These are phyloP conservation scores for Chrysolina haemoptera DNA, from an alignment of 2,888 invertebrate genomes.

Conservation along the genomic window DNA sequence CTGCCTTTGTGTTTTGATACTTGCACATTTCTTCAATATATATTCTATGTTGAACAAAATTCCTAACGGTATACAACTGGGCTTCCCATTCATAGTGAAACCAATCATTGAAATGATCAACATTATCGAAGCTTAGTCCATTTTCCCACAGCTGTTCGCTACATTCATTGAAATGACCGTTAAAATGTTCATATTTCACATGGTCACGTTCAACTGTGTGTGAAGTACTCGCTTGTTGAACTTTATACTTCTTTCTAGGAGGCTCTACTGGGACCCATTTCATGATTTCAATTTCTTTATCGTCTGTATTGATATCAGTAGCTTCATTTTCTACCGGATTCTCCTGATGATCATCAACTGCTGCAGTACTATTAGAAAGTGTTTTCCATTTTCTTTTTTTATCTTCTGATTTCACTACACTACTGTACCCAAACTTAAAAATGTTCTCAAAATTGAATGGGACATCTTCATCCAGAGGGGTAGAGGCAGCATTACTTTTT, in stretches of 20 bases:
- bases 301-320: neutral
- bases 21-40: slow-evolving; percentile 65
- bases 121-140: slow-evolving; percentile 59
- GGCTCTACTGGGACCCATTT: slow-evolving; percentile 25
- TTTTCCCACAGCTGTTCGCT: slow-evolving; percentile 60
- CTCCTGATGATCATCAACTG: slow-evolving; percentile 13
- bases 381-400: slow-evolving; percentile 53
- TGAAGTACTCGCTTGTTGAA: slow-evolving; percentile 17
- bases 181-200: slow-evolving; percentile 51
- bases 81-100: slow-evolving; percentile 64
- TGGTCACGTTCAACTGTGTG: slow-evolving; percentile 7
- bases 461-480: slow-evolving; percentile 3
- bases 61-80: slow-evolving; percentile 60
- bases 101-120: slow-evolving; percentile 61
- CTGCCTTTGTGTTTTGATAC: slow-evolving; percentile 44
- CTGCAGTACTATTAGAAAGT: slow-evolving; percentile 11
- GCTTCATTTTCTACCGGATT: slow-evolving; percentile 26
- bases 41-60: slow-evolving; percentile 66
- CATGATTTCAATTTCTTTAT: neutral
- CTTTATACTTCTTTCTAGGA: neutral
- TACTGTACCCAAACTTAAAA: slow-evolving; percentile 60
- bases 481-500: no score
- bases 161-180: slow-evolving; percentile 60
- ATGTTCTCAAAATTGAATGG: slow-evolving; percentile 57
- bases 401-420: slow-evolving; percentile 49